phyloP scores from a whole-genome alignment of 2,113 vertebrate genomes.

The Nibea coibor region DNA sequence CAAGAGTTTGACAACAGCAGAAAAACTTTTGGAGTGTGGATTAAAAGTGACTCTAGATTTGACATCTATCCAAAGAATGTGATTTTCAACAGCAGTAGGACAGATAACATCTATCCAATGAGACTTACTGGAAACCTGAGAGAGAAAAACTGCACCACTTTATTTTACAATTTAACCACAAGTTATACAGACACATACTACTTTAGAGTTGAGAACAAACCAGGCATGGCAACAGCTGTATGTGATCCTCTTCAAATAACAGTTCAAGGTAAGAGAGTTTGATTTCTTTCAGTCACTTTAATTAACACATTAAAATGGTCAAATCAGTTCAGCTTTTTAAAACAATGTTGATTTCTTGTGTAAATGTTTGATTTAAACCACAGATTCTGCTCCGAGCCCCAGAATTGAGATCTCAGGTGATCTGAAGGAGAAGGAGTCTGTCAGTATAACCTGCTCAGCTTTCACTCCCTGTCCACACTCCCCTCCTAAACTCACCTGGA shows the following conservation, averaged over 20 bases:
- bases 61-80: accelerated
- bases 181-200: constrained; percentile 12
- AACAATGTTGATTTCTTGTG: too few species aligned
- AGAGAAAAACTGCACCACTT: constrained; percentile 63
- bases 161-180: constrained; percentile 37
- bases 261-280: constrained; percentile 49
- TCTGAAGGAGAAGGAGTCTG: too few species aligned
- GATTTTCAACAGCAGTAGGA: accelerated
- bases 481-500: too few species aligned
- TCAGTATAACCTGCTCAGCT: too few species aligned
- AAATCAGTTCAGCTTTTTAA: not conserved
- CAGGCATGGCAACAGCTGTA: accelerated
- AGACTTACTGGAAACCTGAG: constrained; percentile 57
- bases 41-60: not conserved
- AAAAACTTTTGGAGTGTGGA: constrained; percentile 21
- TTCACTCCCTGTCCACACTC: too few species aligned
- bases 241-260: constrained; percentile 36
- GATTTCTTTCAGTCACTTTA: not conserved
- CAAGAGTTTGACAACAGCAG: accelerated
- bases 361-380: too few species aligned
- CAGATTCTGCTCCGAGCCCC: too few species aligned
- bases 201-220: constrained; percentile 38
- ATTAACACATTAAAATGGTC: not conserved
- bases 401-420: too few species aligned
- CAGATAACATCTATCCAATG: not conserved